Evolutionary conservation across 2,888 invertebrate genomes (phyloP).

Genomic region (Drosophila vallismaia): DNA sequence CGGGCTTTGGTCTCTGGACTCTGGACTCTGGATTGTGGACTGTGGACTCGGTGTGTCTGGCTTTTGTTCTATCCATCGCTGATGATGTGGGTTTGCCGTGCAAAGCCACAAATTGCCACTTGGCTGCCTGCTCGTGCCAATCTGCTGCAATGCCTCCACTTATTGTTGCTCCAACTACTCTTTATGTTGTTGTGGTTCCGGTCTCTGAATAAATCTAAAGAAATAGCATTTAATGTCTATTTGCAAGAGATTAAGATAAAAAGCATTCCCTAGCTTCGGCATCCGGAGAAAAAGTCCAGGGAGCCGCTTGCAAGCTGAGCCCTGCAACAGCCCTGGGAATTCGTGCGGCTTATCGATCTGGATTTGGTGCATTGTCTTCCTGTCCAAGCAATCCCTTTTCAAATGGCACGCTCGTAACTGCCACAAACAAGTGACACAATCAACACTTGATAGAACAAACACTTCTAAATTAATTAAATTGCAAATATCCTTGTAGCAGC

Average conservation of each 20-base stretch:
- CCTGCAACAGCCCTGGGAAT: conserved; percentile 42
- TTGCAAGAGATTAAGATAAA: conserved; percentile 79
- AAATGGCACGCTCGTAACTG: conserved; percentile 68
- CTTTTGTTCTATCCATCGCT: conserved; percentile 73
- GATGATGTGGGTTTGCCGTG: conserved; percentile 78
- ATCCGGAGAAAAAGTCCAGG: conserved; percentile 6
- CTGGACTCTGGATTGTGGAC: conserved; percentile 5
- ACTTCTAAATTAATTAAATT: conserved; percentile 81
- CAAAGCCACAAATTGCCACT: conserved; percentile 78
- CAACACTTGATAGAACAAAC: conserved; percentile 80
- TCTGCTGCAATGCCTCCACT: conserved; percentile 63
- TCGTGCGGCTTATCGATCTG: conserved; percentile 74
- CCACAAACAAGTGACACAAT: conserved; percentile 78
- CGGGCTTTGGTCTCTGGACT: conserved; percentile 6
- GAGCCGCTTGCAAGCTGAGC: conserved; percentile 2
- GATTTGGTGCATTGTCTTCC: conserved; percentile 56
- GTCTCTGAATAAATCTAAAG: conserved; percentile 75
- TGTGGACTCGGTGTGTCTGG: conserved; percentile 50
- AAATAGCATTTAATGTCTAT: conserved; percentile 81
- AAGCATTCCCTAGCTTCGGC: conserved; percentile 60
- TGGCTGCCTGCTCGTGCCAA: conserved; percentile 75
- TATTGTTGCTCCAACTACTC: conserved; percentile 40
- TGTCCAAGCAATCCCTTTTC: conserved; percentile 50
- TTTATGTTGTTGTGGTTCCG: conserved; percentile 29
- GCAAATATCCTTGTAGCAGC: conserved; percentile 73